These are phyloP conservation scores for Nipponacmea schrenckii DNA, from an alignment of 2,888 invertebrate species.

Conservation along the genomic window DNA sequence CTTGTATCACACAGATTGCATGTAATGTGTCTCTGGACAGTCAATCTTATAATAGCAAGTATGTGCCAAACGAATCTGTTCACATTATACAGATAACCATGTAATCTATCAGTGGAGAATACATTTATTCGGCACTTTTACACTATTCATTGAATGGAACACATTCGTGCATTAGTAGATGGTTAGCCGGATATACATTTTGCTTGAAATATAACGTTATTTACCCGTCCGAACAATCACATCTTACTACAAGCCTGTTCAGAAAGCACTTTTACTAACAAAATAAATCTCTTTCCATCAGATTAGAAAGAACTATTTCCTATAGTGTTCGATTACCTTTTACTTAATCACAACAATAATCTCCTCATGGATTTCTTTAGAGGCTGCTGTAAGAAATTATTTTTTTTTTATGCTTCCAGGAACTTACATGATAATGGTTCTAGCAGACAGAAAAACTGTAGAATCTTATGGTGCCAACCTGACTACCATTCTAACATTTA, in stretches of 20 bases:
- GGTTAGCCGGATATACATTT: background rate
- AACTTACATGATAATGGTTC: slow-evolving; percentile 12
- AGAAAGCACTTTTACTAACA: background rate
- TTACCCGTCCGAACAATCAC: too few species aligned
- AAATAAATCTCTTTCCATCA: background rate
- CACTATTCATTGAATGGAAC: background rate
- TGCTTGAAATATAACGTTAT: background rate
- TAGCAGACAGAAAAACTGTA: slow-evolving; percentile 6
- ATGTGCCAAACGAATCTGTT: too few species aligned
- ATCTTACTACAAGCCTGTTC: background rate
- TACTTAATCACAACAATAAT: background rate
- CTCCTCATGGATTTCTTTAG: background rate
- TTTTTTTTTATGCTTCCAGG: slow-evolving; percentile 9
- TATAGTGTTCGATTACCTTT: background rate
- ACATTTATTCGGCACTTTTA: background rate
- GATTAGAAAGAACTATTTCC: background rate
- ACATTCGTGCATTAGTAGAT: background rate
- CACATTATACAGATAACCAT: too few species aligned
- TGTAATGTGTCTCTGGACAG: too few species aligned
- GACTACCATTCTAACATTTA: slow-evolving; percentile 34
- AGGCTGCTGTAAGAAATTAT: background rate
- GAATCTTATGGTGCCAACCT: slow-evolving; percentile 16
- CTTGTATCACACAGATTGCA: too few species aligned
- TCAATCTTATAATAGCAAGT: too few species aligned
- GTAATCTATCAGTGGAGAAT: too few species aligned